These are phyloP conservation scores for Platycnemis pennipes DNA, from an alignment of 2,888 invertebrate genomes.

Conservation along the genomic window DNA sequence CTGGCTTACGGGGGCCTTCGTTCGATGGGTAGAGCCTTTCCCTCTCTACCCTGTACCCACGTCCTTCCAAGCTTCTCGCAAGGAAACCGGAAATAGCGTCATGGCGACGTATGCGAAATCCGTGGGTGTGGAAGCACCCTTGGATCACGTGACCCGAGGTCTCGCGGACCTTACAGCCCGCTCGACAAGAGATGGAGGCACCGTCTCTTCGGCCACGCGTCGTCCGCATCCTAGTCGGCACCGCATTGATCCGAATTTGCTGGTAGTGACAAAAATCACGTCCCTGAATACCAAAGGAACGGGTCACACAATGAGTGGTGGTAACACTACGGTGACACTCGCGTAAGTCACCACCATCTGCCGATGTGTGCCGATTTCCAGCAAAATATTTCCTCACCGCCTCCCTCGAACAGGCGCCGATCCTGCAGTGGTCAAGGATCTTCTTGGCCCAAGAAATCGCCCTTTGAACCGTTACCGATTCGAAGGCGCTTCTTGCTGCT, in stretches of 20 bases:
- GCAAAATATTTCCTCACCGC: too few species aligned
- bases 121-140: constrained; percentile 71
- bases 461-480: too few species aligned
- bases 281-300: too few species aligned
- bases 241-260: constrained; percentile 75
- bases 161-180: constrained; percentile 75
- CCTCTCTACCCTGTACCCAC: background rate
- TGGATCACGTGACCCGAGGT: constrained; percentile 76
- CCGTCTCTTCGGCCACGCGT: constrained; percentile 73
- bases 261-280: constrained; percentile 72
- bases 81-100: constrained; percentile 70
- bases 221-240: constrained; percentile 74
- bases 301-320: too few species aligned
- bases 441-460: too few species aligned
- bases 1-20: background rate
- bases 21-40: background rate
- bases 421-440: too few species aligned
- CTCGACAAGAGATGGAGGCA: constrained; percentile 73
- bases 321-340: too few species aligned
- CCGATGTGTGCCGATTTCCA: too few species aligned
- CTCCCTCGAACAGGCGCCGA: too few species aligned
- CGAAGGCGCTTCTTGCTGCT: too few species aligned
- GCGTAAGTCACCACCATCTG: too few species aligned
- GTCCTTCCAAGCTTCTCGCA: background rate
- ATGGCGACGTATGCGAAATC: constrained; percentile 74